Evolutionary conservation across 2,113 vertebrate species (phyloP), one percentile per base, ranked within the genome.

Genomic region (Coryphaenoides rupestris): DNA sequence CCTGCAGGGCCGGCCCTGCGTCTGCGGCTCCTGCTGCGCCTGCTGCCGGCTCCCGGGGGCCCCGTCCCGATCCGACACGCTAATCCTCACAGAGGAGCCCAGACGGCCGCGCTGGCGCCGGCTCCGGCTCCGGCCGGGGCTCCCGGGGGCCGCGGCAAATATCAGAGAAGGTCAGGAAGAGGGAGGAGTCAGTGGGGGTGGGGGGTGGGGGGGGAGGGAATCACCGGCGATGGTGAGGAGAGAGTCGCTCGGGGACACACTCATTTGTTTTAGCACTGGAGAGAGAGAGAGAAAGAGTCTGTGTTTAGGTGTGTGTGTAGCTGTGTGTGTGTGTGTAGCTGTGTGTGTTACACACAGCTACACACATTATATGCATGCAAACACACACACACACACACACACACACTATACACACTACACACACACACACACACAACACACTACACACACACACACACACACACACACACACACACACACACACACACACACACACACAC

Each of bases 151-250:
- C 74, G 82, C 88, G 86, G 86, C 90, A 91, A 90, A 91, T 90
- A 91, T 89, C 88, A 90, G 84, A 88, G 87, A 91, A 91, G 90
- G 89, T 91, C 88, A 90, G 64, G 45, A 67, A 74, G 60, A 74
- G 80, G 84, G 72, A 74, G 81, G 62, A 49, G 17, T 28, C 69
- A 77, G 52, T 26, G 67, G 58, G 59, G 19, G 45, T 1, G 23
- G 52, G 26, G 26, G 26, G 49, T n/a, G 19, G 10, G 21, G 47
- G 73, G 67, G 71, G 60, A 63, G 69, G 53, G 55, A 71, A 70
- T 67, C 33, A 21, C 19, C 55, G 3, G 12, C 46, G 46, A 47
- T 47, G 12, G 26, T 6, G 6, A 28, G 3, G 6, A 6, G 26
- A 28, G 26, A 28, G 3, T 3, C 3, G 6, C 3, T 3, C 26